Evolutionary conservation across 2,113 vertebrate genomes (phyloP), one percentile per base, ranked within the genome.

Genomic region (Cebus imitator): DNA sequence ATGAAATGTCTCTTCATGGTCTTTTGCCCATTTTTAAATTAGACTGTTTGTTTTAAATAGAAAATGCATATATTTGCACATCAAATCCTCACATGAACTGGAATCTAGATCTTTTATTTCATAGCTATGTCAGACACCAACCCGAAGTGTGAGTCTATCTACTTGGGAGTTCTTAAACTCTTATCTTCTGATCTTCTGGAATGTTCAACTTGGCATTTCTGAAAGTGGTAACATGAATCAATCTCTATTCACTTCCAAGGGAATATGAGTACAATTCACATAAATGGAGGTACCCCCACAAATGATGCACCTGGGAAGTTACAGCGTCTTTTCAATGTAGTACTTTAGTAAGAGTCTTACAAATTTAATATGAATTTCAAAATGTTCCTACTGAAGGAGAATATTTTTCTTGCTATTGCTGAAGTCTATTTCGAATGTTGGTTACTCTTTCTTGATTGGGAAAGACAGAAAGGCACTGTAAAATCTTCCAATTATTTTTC

Each of bases 241-340:
- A 79, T 12, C 40, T 95, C 37, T 76, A 21, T 32, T 95, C 48
- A 17, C 10, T 66, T 35, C 40, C 85, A 45, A 90, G 50, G 32
- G 95, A 93, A 25, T 61, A 30, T 55, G 87, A 37, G 64, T 43
- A 48, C 21, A 82, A 79, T 52, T 94, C 8, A 0, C 30, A 83
- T 81, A 58, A 94, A 83, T 48, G 37, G 87, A 95, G 85, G 85
- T 97, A 55, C 90, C 92, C 85, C 82, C 45, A 84, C 87, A 96
- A 94, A 94, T 93, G 94, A 97, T 87, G 76, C 97, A 96, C 85
- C 91, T 96, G 96, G 92, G 97, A 97, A 97, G 97, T 97, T 93
- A 97, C 90, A 94, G 27, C 81, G 96, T 37, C 55, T 97, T 94
- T 97, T 95, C 55, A 96, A 97, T 96, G 97, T 91, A 91, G 75